Base-by-base conservation (phyloP, 2,888 invertebrate genomes). In the Chironomus riparius region DNA sequence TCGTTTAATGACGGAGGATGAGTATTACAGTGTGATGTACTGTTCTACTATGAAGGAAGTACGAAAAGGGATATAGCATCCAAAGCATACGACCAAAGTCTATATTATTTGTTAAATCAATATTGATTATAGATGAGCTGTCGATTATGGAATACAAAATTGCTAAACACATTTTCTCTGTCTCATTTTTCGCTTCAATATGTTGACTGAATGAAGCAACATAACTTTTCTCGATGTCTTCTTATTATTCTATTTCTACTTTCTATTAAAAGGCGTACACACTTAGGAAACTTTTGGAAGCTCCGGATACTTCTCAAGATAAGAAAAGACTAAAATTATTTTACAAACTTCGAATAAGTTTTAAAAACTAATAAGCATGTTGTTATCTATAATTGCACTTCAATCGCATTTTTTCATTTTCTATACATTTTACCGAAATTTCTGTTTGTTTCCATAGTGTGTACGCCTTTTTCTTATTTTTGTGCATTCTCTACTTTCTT, bases 111-210 rank as follows among this genome's bases (percentile, higher is more conserved):
- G 70, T 70, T 70, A 50, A 70, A 70, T 70, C 70, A 70, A 70
- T 70, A 70, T 70, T 70, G 70, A 22, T 50, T 70, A 70, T 70
- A 48, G 28, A 70, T 70, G 50, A 50, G 70, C 70, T 50, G 70
- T 70, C 70, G 50, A 50, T 70, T 70, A 70, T 50, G 15, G 70
- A 70, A 50, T 70, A 70, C 50, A 12, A 70, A 50, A 24, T 70
- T 21, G 65, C 65, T 18, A 56, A 56, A 56, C 56, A 56, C 56
- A 56, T 56, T 56, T 56, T 56, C 38, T 38, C 56, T 56, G n/a
- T 56, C 56, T 56, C 18, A 56, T 56, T 56, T 56, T 18, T 56
- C 15, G 56, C 56, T 56, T 56, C 56, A 56, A 56, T 56, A 56
- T 56, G 56, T 56, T 56, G 56, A 56, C 56, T 56, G 56, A 56